These are phyloP conservation scores for Megathymus violae DNA, from an alignment of 1,140 invertebrate species.

Conservation along the genomic window DNA sequence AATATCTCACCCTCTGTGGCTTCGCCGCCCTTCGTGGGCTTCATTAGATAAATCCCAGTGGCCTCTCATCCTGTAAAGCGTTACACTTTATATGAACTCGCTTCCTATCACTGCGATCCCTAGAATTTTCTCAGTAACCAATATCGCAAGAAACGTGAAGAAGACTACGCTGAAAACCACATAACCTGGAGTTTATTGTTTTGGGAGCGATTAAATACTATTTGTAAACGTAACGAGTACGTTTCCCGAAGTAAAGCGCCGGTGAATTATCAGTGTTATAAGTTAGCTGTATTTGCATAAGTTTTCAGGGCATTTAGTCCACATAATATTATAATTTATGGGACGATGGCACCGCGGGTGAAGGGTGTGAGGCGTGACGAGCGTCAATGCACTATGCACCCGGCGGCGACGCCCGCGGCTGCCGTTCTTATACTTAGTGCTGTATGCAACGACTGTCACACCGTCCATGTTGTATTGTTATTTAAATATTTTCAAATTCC, in stretches of 20 bases:
- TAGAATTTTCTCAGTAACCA: too few species aligned
- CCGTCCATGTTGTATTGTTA: too few species aligned
- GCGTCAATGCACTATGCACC: neutral
- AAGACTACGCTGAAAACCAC: too few species aligned
- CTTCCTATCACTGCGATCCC: too few species aligned
- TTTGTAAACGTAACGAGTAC: too few species aligned
- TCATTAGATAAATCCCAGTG: conserved; percentile 3
- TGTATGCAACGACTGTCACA: too few species aligned
- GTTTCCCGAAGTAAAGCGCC: too few species aligned
- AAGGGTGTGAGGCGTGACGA: neutral
- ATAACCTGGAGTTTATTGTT: too few species aligned
- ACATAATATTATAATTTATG: neutral
- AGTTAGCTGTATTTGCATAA: neutral
- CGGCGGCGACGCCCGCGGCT: neutral
- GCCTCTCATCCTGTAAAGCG: conserved; percentile 18
- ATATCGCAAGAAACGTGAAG: too few species aligned
- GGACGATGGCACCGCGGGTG: neutral
- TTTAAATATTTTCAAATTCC: too few species aligned
- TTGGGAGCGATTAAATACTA: too few species aligned
- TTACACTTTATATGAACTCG: conserved; percentile 16
- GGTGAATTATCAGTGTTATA: too few species aligned
- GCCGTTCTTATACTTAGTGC: neutral
- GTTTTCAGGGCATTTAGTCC: neutral
- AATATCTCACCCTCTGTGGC: conserved; percentile 22
- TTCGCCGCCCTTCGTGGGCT: conserved; percentile 10